These are phyloP conservation scores for Aspidapion aeneum DNA, from an alignment of 2,888 invertebrate genomes.

Conservation along the genomic window DNA sequence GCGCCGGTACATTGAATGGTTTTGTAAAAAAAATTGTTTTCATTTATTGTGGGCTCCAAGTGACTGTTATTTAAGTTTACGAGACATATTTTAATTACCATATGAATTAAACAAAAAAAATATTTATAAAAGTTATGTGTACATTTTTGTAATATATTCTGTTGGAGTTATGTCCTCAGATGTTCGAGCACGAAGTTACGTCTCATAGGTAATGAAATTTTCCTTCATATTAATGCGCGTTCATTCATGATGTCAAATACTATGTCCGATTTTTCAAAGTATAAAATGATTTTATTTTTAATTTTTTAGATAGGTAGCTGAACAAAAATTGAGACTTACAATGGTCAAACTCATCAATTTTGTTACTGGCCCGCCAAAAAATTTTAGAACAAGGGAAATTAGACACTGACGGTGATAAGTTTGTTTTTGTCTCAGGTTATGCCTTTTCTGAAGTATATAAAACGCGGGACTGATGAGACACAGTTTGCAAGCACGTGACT, in stretches of 20 bases:
- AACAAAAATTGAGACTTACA: no score
- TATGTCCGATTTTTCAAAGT: no score
- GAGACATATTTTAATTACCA: slow-evolving; percentile 44
- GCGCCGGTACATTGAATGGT: slow-evolving; percentile 43
- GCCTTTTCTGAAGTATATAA: no score
- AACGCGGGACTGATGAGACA: no score
- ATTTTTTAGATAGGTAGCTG: background rate
- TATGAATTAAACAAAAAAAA: slow-evolving; percentile 34
- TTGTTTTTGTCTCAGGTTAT: no score
- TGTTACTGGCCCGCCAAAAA: no score
- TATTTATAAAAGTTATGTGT: slow-evolving; percentile 49
- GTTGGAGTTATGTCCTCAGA: slow-evolving; percentile 1
- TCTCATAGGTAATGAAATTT: background rate
- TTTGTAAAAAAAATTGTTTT: no score
- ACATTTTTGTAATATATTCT: slow-evolving; percentile 52
- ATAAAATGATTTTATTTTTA: background rate
- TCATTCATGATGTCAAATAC: background rate
- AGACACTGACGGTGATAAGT: no score
- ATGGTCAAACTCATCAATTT: no score
- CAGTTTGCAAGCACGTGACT: no score
- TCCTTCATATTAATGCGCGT: no score
- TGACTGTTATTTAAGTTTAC: slow-evolving; percentile 46
- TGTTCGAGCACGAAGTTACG: background rate
- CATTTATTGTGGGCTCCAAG: slow-evolving; percentile 25
- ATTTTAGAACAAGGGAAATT: no score